Evolutionary conservation across 2,888 invertebrate genomes (phyloP), one percentile per base, ranked within the genome.

Genomic region (Deilephila elpenor): DNA sequence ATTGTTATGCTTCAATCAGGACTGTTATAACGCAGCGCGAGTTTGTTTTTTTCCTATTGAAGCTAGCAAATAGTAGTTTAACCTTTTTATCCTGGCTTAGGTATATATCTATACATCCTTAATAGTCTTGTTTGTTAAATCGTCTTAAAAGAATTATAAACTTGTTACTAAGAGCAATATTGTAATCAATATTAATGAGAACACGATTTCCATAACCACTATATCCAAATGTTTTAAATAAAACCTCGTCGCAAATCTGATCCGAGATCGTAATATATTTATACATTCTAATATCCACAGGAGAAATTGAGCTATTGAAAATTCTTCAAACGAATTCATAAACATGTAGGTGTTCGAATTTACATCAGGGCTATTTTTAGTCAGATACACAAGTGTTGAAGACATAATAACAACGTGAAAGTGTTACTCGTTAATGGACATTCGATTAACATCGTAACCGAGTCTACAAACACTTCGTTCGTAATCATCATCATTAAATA

Each of bases 1-100:
- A 82, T 71, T 76, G 82, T 79, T 83, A 80, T 78, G 79, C 74
- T 76, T 71, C 76, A 59, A 72, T 78, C 73, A 67, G 67, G 14
- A 51, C 67, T 67, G 25, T 71, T 74, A 60, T 19, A 71, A 44
- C 34, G 34, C 44, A 67, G 53, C 59, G 53, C 34, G 11, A 20
- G 56, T 71, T 44, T 32, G 53, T 70, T 14, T 62, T 64, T 67
- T 67, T 67, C 25, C 51, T 51, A 67, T 67, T 67, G 17, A 44
- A 20, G 14, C 64, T 11, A 11, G 44, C 67, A 67, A 67, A 67
- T 67, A 67, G 51, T 17, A 67, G 51, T 51, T 25, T 25, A 51
- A 56, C 19, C 5, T 51, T 67, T 25, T 67, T 61, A 44, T 67
- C 67, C 67, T 67, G 25, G 14, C 25, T 25, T 67, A 51, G 3